These are phyloP conservation scores for Nomada ferruginata DNA, from an alignment of 2,888 invertebrate genomes.

Conservation along the genomic window DNA sequence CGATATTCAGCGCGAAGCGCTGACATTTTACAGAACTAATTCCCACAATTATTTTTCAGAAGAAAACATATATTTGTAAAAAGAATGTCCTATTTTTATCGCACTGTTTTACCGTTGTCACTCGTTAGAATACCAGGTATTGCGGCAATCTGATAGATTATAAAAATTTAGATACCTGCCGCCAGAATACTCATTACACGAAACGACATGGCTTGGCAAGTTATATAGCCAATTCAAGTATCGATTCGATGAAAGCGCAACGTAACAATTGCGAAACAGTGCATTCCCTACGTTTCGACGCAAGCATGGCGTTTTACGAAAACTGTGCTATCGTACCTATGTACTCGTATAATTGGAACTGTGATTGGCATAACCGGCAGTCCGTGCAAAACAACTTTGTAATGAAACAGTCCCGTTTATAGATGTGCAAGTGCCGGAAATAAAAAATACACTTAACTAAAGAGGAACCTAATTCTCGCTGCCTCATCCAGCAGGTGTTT, in stretches of 20 bases:
- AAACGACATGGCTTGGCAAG: background rate
- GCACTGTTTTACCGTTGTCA: no score
- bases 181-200: background rate
- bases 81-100: no score
- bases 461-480: conserved; percentile 19
- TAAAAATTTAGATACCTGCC: background rate
- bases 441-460: background rate
- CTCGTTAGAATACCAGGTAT: no score
- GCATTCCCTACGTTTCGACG: background rate
- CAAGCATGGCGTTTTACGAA: background rate
- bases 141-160: background rate
- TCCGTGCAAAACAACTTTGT: background rate
- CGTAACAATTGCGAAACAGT: background rate
- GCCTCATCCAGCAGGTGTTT: background rate
- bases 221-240: background rate
- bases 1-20: no score
- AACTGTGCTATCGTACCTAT: background rate
- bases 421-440: background rate
- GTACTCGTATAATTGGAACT: background rate
- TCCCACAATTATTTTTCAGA: no score
- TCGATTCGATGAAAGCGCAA: background rate
- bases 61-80: no score
- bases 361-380: background rate
- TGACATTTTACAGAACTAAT: no score
- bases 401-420: background rate